Conservation (phyloP, 2,888 invertebrate genomes). For the Aphidoletes aphidimyza region DNA sequence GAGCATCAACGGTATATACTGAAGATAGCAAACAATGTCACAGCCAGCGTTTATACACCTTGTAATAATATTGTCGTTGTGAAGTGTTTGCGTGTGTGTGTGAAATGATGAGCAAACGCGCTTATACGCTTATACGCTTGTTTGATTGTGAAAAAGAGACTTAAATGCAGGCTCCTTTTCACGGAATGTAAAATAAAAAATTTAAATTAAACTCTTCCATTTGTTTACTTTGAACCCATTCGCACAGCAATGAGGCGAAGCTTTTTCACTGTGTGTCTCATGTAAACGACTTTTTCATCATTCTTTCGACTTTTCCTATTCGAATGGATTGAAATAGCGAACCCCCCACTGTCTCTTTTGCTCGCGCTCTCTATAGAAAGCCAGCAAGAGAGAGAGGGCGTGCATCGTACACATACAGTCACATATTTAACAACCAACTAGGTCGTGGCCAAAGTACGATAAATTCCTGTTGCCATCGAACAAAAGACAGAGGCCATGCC, state of each 20-base stretch:
- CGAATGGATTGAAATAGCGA: background rate
- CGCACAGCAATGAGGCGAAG: conserved; percentile 20
- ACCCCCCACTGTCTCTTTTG: background rate
- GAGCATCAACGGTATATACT: background rate
- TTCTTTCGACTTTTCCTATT: background rate
- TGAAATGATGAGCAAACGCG: too few relatives aligned
- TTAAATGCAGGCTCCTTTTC: background rate
- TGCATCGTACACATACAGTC: too few relatives aligned
- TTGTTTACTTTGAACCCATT: conserved; percentile 46
- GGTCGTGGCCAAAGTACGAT: too few relatives aligned
- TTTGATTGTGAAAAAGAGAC: conserved; percentile 15
- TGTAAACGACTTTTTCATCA: background rate
- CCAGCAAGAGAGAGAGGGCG: too few relatives aligned
- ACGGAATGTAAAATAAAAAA: conserved; percentile 9
- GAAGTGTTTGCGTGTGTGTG: too few relatives aligned
- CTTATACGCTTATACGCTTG: background rate
- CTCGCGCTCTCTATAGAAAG: background rate
- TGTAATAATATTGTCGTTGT: conserved; percentile 34
- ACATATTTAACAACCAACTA: too few relatives aligned
- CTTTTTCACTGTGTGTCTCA: background rate
- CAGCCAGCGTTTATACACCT: background rate
- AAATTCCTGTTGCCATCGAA: too few relatives aligned
- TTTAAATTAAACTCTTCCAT: conserved; percentile 46
- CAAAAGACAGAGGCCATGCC: background rate
- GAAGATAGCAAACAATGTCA: conserved; percentile 20